Evolutionary conservation across 1,140 invertebrate species (phyloP), one percentile per base, ranked within the genome.

Genomic region (Conus betulinus): DNA sequence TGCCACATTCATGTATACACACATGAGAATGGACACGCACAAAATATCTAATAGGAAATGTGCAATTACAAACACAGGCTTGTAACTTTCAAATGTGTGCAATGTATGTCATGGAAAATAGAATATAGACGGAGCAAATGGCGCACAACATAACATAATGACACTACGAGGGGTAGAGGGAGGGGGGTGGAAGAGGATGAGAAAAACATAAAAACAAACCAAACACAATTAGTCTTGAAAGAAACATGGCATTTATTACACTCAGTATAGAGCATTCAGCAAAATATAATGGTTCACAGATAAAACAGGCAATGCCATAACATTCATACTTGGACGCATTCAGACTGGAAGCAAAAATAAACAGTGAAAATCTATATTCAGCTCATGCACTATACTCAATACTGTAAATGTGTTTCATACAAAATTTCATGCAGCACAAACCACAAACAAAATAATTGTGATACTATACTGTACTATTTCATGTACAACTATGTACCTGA

Each of bases 211-310:
- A 71, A 71, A 20, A 23, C 20, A 23, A 71, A 23, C 11, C 67
- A 71, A 71, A 71, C 67, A 71, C 67, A 71, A 20, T 17, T 71
- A 71, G 0, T 71, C 23, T 71, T 71, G 67, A 71, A 71, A 71
- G 67, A 71, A 71, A 71, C 13, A 23, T 71, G 67, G 67, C 67
- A 71, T 71, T 71, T 71, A 71, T 71, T 71, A 71, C 67, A 71
- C 11, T 23, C 67, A 71, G 4, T 71, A n/a, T 71, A 71, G 3
- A 71, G 15, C 23, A 71, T 71, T 71, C 67, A 71, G 11, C 67
- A 71, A 71, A 13, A 20, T 71, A 71, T 7, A 20, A 71, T 71
- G 67, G 67, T 23, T 71, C 20, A 23, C 67, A 71, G 20, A 71
- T 71, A n/a, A 71, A 71, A 71, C 67, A 71, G 67, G 67, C 15